These are phyloP conservation scores for Pycnomerus fuliginosus DNA, from an alignment of 2,888 invertebrate species.

Conservation along the genomic window DNA sequence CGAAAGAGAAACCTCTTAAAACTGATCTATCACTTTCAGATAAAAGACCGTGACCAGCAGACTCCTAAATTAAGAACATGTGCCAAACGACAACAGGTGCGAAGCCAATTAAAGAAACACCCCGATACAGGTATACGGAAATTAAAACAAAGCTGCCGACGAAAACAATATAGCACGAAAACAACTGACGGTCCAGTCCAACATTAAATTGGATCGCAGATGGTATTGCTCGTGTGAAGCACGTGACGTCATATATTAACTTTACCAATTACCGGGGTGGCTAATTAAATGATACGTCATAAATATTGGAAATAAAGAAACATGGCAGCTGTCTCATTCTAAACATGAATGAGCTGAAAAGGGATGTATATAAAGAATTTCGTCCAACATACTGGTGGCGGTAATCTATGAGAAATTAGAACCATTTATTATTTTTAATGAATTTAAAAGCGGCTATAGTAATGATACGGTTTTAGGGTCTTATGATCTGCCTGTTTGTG, in stretches of 20 bases:
- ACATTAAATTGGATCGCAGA: constrained; percentile 45
- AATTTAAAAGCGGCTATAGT: too few relatives aligned
- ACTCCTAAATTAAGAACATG: too few relatives aligned
- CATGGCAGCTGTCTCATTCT: constrained; percentile 17
- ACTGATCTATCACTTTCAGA: too few relatives aligned
- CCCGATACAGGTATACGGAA: constrained; percentile 17
- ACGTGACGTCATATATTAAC: constrained; percentile 46
- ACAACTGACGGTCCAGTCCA: constrained; percentile 25
- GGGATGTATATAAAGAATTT: constrained; percentile 1
- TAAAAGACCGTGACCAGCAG: too few relatives aligned
- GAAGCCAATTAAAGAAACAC: constrained; percentile 17
- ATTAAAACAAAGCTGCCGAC: constrained; percentile 34
- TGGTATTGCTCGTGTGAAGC: constrained; percentile 46
- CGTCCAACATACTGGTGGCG: constrained; percentile 30
- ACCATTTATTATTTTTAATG: constrained; percentile 38
- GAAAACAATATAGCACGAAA: constrained; percentile 37
- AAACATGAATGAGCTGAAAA: not conserved
- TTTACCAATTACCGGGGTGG: constrained; percentile 40
- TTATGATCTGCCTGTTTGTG: too few relatives aligned
- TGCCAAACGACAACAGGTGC: constrained; percentile 23
- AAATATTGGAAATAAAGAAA: constrained; percentile 34
- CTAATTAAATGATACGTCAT: constrained; percentile 45
- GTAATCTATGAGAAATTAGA: constrained; percentile 33
- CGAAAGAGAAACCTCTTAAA: too few relatives aligned
- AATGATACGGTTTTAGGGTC: too few relatives aligned